These are phyloP conservation scores for Myathropa florea DNA, from an alignment of 2,888 invertebrate genomes.

Conservation along the genomic window DNA sequence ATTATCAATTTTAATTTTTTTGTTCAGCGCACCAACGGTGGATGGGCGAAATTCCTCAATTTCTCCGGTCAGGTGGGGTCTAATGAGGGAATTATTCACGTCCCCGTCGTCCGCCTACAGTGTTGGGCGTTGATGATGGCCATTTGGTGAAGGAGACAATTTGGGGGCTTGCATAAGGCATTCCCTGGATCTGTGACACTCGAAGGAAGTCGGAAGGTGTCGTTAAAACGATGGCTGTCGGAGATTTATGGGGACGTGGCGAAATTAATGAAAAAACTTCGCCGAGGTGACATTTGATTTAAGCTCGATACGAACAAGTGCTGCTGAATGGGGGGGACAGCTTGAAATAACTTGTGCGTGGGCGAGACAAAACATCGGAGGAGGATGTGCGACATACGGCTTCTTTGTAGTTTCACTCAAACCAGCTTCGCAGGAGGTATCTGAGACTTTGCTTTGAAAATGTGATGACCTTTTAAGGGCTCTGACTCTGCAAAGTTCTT, in stretches of 20 bases:
- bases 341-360: background rate
- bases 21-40: background rate
- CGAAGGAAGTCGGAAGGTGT: background rate
- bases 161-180: background rate
- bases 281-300: background rate
- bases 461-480: background rate
- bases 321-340: background rate
- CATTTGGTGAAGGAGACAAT: background rate
- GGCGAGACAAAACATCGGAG: background rate
- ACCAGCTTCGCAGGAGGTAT: too few species aligned
- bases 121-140: background rate
- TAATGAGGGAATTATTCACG: constrained; percentile 59
- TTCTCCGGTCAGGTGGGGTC: constrained; percentile 5
- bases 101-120: background rate
- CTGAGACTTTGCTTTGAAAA: background rate
- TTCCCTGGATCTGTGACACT: background rate
- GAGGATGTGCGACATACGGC: too few species aligned
- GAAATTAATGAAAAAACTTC: constrained; percentile 1
- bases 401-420: background rate
- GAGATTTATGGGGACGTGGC: background rate
- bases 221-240: background rate
- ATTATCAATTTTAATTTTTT: constrained; percentile 19
- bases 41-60: constrained; percentile 23
- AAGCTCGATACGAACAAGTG: background rate
- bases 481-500: background rate